Evolutionary conservation across 2,113 vertebrate genomes (phyloP).

Genomic region (Calyptommatus sinebrachiatus): DNA sequence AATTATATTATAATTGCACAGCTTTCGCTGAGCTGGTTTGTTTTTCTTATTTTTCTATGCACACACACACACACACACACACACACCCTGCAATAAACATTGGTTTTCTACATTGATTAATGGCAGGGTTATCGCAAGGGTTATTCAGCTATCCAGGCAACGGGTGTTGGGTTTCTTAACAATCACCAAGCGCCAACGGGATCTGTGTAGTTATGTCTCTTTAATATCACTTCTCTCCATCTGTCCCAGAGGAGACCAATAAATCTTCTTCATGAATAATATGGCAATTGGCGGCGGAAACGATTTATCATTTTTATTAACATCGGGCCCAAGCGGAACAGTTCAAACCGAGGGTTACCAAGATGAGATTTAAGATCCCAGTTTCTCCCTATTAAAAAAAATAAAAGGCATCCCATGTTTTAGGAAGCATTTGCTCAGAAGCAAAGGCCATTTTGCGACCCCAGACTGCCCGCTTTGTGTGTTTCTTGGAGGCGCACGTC

Average conservation of each 20-base stretch:
- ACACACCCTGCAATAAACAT: neutral
- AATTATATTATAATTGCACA: conserved; percentile 7
- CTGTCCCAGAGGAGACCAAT: conserved; percentile 42
- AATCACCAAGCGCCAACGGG: conserved; percentile 34
- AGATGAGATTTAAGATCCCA: neutral
- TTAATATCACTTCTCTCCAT: conserved; percentile 52
- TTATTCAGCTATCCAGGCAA: conserved; percentile 4
- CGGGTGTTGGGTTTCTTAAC: conserved; percentile 40
- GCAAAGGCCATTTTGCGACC: neutral
- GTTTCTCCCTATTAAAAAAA: neutral
- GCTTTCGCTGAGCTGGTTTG: neutral
- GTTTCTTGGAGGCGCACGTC: neutral
- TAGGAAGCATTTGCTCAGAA: neutral
- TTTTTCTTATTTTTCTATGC: neutral
- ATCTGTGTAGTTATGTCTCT: conserved; percentile 47
- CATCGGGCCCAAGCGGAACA: neutral
- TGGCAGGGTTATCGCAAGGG: conserved; percentile 11
- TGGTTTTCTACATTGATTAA: conserved; percentile 37
- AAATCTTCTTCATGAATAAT: conserved; percentile 49
- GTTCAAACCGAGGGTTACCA: neutral
- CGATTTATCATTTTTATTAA: conserved; percentile 56
- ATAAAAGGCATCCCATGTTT: too few relatives aligned
- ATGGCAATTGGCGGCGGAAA: conserved; percentile 21
- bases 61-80: neutral
- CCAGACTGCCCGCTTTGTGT: too few relatives aligned